Base-by-base conservation (phyloP, 2,888 invertebrate species). In the Lycia hirtaria region DNA sequence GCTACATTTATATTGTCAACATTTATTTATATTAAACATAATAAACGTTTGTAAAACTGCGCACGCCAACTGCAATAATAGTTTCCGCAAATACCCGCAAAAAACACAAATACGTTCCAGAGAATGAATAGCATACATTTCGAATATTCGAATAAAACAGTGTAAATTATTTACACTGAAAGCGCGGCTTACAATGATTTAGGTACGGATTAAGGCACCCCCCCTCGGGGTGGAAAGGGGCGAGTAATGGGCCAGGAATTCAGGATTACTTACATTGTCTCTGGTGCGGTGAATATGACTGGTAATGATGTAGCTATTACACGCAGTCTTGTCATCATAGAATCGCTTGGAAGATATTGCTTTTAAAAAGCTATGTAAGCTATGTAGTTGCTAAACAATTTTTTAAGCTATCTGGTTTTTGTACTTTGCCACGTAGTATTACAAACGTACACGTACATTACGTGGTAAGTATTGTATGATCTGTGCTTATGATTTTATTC, bases 141-240 rank as follows among this genome's bases (percentile, higher is more conserved):
- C 38, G 26, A 51, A 51, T 35, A 38, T 51, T 28, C 32, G 7
- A 43, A 56, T 60, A 60, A 56, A 50, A 50, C 50, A 30, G 56
- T 62, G 57, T 64, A 62, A 62, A 66, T 66, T 47, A 62, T 64
- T 60, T 67, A 60, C 53, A 60, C 45, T 60, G 64, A 64, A 62
- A 64, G 62, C 62, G 9, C 28, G 53, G 66, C 60, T 64, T 56
- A 60, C 58, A 53, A 56, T 59, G 60, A 62, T 64, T 67, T 64
- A 67, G 60, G 44, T 49, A 14, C 15, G 64, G 66, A 60, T 61
- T 64, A 62, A 40, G 33, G 55, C 56, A 54, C 53, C 50, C 45
- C 50, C 40, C 40, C 22, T 17, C 1, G 26, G 15, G 38, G 14
- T 2, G 22, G n/a, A 28, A 5, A n/a, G 43, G 48, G 49, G 3